phyloP scores from a whole-genome alignment of 1,140 invertebrate species.

The Hirudo medicinalis region DNA sequence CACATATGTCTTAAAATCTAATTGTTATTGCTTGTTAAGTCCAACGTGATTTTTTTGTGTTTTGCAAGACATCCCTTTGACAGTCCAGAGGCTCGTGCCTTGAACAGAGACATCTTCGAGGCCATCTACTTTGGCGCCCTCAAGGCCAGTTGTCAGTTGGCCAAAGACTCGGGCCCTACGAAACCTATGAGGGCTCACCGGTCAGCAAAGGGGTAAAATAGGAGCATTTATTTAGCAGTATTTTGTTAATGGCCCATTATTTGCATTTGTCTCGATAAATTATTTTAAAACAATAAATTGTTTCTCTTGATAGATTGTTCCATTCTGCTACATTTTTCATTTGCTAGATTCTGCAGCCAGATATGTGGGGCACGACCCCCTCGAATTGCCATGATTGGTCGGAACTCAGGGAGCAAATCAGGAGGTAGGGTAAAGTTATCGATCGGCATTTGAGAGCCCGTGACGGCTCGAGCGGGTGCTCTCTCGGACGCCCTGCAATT shows the following conservation, averaged over 20 bases:
- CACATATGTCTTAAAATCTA: too few relatives aligned
- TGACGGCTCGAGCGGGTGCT: too few relatives aligned
- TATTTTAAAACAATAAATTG: conserved; percentile 4
- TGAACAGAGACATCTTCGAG: conserved; percentile 96
- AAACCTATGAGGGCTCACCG: conserved; percentile 77
- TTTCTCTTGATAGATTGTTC: too few relatives aligned
- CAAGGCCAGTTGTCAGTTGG: conserved; percentile 88
- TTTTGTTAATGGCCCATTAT: too few relatives aligned
- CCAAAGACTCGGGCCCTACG: conserved; percentile 71
- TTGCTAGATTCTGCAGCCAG: conserved; percentile 76
- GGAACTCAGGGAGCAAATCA: conserved; percentile 70
- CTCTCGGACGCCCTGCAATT: too few relatives aligned
- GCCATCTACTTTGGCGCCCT: conserved; percentile 91
- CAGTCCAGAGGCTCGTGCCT: conserved; percentile 59
- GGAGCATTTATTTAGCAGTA: not conserved
- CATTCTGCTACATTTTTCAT: too few relatives aligned
- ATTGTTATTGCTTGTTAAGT: too few relatives aligned
- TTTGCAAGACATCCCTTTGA: conserved; percentile 57
- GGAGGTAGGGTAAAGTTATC: conserved; percentile 43
- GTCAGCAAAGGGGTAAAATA: conserved; percentile 71
- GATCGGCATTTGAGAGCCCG: too few relatives aligned
- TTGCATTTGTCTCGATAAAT: not conserved
- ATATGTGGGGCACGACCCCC: conserved; percentile 92
- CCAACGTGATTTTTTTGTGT: too few relatives aligned
- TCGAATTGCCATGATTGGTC: conserved; percentile 79